These are phyloP conservation scores for Ormyrus labotus DNA, from an alignment of 2,888 invertebrate species.

Conservation along the genomic window DNA sequence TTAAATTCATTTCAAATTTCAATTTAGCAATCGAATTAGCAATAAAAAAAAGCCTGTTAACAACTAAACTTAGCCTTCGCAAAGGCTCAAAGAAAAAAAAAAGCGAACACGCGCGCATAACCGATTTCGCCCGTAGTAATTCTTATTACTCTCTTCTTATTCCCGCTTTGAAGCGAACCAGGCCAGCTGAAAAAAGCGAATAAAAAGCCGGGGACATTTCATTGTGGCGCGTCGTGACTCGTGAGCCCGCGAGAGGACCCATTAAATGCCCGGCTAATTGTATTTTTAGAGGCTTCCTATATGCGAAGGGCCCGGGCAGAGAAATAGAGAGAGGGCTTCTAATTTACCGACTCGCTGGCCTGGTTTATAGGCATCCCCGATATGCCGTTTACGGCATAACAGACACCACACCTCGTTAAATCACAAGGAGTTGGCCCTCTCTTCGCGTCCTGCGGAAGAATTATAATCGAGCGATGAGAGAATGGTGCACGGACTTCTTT, in stretches of 20 bases:
- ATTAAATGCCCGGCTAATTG: slow-evolving; percentile 71
- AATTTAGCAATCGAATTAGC: slow-evolving; percentile 1
- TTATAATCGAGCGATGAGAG: slow-evolving; percentile 61
- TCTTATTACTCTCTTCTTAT: background rate
- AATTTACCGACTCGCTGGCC: slow-evolving; percentile 72
- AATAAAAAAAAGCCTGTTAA: background rate
- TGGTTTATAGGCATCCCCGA: slow-evolving; percentile 71
- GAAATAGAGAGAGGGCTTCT: slow-evolving; percentile 58
- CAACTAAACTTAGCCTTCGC: background rate
- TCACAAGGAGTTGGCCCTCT: slow-evolving; percentile 63
- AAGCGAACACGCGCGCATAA: too few species aligned
- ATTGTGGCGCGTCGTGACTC: slow-evolving; percentile 28
- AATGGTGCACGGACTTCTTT: background rate
- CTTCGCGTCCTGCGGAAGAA: slow-evolving; percentile 59
- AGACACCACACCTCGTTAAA: slow-evolving; percentile 73
- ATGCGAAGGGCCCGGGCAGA: slow-evolving; percentile 28
- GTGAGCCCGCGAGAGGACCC: slow-evolving; percentile 42
- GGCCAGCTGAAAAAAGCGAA: slow-evolving; percentile 6
- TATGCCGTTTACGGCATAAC: slow-evolving; percentile 70
- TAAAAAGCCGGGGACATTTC: slow-evolving; percentile 29
- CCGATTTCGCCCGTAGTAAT: background rate
- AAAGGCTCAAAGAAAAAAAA: background rate
- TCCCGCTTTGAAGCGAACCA: slow-evolving; percentile 10
- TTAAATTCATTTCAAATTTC: background rate
- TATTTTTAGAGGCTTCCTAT: slow-evolving; percentile 71